These are phyloP conservation scores for Salvelinus namaycush DNA, from an alignment of 2,113 vertebrate species.

Conservation along the genomic window DNA sequence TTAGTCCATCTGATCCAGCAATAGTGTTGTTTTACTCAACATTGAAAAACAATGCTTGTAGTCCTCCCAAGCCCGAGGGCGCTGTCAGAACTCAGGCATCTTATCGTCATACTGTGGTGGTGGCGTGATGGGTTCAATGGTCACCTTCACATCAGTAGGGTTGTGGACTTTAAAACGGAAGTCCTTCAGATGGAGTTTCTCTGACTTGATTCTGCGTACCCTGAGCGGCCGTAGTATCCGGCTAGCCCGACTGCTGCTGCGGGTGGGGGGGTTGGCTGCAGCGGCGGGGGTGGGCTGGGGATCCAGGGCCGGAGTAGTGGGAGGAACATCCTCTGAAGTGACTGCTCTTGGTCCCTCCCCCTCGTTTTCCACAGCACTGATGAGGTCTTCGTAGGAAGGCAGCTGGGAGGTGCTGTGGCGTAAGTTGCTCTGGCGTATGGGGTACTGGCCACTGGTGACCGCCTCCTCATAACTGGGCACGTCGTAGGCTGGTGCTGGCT, in stretches of 20 bases:
- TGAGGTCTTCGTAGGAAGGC: conserved; percentile 92
- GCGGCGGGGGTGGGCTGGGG: background rate
- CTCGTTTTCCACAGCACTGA: conserved; percentile 75
- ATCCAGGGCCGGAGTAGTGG: fast-evolving
- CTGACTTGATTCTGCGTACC: conserved; percentile 91
- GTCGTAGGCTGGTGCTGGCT: conserved; percentile 24
- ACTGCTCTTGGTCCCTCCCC: conserved; percentile 17
- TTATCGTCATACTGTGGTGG: conserved; percentile 88
- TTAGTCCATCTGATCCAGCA: background rate
- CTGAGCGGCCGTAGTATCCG: conserved; percentile 84
- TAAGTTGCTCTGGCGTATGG: conserved; percentile 70
- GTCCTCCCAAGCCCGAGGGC: background rate
- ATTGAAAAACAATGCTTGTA: background rate
- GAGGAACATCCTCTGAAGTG: conserved; percentile 20
- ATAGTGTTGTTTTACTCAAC: background rate
- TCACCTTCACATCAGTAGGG: conserved; percentile 67
- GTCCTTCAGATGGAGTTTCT: conserved; percentile 92
- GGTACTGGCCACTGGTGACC: conserved; percentile 74
- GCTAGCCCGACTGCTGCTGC: conserved; percentile 78
- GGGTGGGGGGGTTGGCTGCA: conserved; percentile 51
- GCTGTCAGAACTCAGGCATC: conserved; percentile 62
- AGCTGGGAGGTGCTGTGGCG: conserved; percentile 81
- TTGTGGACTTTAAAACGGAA: conserved; percentile 75
- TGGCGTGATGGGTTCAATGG: conserved; percentile 91
- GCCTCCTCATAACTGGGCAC: conserved; percentile 96